Percentiles rank a stretch among this genome's conserved stretches.
Conservation (phyloP, 2,888 invertebrate genomes). For the Aleiodes testaceus region DNA sequence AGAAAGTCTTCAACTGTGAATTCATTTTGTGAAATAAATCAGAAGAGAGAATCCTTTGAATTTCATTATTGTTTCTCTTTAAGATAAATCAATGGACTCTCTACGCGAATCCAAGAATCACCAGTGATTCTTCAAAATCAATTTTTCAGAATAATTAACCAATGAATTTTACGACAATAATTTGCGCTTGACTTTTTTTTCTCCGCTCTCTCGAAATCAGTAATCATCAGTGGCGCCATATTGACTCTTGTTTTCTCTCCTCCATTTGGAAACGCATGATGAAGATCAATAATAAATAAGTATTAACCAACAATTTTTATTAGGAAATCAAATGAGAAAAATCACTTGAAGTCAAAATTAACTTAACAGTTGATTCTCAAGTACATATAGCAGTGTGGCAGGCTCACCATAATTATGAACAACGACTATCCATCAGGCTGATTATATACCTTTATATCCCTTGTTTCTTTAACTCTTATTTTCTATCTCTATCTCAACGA, state of each 20-base stretch:
- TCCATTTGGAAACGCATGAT: background rate
- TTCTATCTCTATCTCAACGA: conserved; percentile 23
- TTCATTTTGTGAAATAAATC: conserved; percentile 18
- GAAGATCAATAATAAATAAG: conserved; percentile 26
- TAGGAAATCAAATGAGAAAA: conserved; percentile 21
- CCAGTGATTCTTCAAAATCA: too few species aligned
- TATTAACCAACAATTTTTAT: conserved; percentile 23
- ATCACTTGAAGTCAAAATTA: conserved; percentile 26
- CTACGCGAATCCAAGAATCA: background rate
- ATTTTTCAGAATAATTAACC: too few species aligned
- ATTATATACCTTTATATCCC: conserved; percentile 66
- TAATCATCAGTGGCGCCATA: conserved; percentile 14
- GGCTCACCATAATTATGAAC: conserved; percentile 65
- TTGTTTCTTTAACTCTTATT: conserved; percentile 6
- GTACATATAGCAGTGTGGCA: conserved; percentile 40
- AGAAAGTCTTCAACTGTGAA: conserved; percentile 11
- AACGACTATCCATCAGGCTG: conserved; percentile 71
- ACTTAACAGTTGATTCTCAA: conserved; percentile 20
- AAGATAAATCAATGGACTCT: conserved; percentile 13
- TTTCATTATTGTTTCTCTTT: conserved; percentile 20
- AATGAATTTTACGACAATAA: too few species aligned
- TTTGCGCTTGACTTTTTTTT: background rate
- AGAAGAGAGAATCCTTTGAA: background rate
- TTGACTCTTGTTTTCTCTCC: background rate
- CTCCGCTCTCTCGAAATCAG: background rate